Percentiles rank a stretch among this genome's conserved stretches.
Conservation (phyloP, 2,113 vertebrate genomes). For the Gnathonemus echidnorhynchus region DNA sequence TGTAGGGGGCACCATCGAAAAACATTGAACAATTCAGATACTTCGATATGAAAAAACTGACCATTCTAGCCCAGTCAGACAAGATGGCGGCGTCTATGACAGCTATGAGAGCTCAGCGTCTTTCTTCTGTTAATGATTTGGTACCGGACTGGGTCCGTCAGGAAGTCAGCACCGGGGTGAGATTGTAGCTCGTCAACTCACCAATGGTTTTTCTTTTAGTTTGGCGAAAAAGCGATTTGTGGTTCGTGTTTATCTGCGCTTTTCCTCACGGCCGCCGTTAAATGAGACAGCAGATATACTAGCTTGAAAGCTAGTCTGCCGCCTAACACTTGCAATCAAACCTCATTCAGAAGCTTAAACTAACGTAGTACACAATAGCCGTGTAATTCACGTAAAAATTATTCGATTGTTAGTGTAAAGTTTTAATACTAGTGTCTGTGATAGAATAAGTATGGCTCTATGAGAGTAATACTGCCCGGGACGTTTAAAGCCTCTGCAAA, state of each 20-base stretch:
- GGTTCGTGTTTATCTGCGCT: not conserved
- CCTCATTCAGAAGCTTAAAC: not conserved
- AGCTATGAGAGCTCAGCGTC: constrained; percentile 19
- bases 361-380: not conserved
- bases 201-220: not conserved
- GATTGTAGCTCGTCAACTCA: not conserved
- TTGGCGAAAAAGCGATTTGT: not conserved
- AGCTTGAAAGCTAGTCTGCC: not conserved
- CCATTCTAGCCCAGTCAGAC: constrained; percentile 5
- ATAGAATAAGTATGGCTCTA: not conserved
- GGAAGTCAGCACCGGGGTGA: constrained; percentile 71
- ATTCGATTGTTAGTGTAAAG: not conserved
- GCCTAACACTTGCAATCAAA: not conserved
- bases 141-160: constrained; percentile 51
- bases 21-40: too few species aligned
- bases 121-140: constrained; percentile 40
- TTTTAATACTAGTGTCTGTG: not conserved
- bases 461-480: not conserved
- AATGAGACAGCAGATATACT: constrained; percentile 38
- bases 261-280: not conserved
- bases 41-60: not conserved
- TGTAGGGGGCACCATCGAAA: not conserved
- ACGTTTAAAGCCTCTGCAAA: not conserved
- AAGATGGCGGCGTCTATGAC: constrained; percentile 52
- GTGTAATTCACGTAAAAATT: not conserved